Base-by-base conservation (phyloP, 2,888 invertebrate species). In the Tenodera sinensis region DNA sequence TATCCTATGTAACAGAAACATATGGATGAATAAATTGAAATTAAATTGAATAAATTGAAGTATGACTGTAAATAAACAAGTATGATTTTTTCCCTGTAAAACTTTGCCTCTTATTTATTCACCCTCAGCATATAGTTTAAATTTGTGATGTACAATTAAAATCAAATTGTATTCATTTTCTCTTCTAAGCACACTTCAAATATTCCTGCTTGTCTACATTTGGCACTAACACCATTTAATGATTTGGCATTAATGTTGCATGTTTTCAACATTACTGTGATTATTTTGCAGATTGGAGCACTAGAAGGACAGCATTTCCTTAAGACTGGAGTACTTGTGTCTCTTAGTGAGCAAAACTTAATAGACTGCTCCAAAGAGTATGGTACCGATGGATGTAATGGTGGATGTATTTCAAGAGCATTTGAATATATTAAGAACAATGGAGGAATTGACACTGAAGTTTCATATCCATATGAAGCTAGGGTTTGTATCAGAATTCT, bases 231-330 rank as follows among this genome's bases (percentile, higher is more conserved):
- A 30, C 30, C 30, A 12, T 6, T 42, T 12, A 34, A 12, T 42
- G 12, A 42, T 42, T 42, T 42, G 12, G 42, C 42, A 25, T 25
- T 25, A 20, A 71, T 20, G 20, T 7, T 71, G 28, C 47, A 88
- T 28, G 27, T 20, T 30, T 83, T 28, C 3, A 30, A 82, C 27
- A 89, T 85, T 84, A 71, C 82, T 87, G 28, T 88, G 83, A 89
- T 89, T 88, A 89, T 91, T 92, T 93, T 42, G 4, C 92, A 98
- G 96, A 98, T 98, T 88, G 99, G 98, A 28, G 94, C 98, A 0
- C 93, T 98, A n/a, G 98, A 98, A 94, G 98, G 96, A 0, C 98
- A 98, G 93, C 97, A 98, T 93, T 98, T 95, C 95, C 96, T 98
- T 91, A 96, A 96, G 93, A 94, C 95, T 25, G 97, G 96, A 15